These are phyloP conservation scores for Catharus minimus DNA, from an alignment of 2,113 vertebrate species.

Conservation along the genomic window DNA sequence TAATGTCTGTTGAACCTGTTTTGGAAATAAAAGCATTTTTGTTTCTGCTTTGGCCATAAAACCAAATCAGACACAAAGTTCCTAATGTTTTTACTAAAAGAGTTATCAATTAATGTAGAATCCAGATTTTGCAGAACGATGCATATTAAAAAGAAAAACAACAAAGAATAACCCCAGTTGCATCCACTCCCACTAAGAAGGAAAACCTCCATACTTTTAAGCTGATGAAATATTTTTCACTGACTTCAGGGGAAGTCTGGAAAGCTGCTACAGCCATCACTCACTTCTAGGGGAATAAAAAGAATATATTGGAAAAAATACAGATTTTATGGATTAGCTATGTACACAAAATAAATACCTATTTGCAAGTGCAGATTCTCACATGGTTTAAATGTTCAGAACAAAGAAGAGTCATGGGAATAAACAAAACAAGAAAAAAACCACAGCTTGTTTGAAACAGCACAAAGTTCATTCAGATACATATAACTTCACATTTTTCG, in stretches of 20 bases:
- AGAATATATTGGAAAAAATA: background rate
- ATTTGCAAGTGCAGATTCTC: background rate
- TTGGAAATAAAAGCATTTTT: background rate
- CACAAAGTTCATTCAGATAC: background rate
- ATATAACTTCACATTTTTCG: background rate
- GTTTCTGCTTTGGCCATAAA: background rate
- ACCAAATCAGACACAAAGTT: background rate
- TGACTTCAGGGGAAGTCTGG: background rate
- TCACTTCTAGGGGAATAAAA: background rate
- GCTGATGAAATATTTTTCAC: background rate
- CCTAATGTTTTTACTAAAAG: background rate
- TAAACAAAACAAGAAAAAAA: background rate
- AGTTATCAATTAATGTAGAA: background rate
- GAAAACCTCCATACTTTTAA: background rate
- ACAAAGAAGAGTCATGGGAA: background rate
- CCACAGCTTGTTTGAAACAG: background rate
- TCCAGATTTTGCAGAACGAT: background rate
- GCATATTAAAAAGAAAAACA: background rate
- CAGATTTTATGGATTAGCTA: background rate
- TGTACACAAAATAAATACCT: background rate
- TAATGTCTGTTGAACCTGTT: background rate
- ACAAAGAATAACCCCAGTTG: background rate
- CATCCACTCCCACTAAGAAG: background rate
- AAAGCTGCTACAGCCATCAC: background rate
- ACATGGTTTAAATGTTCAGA: background rate